A percentile compares a stretch with the other conserved stretches of the same genome.
Conservation (phyloP, 2,113 vertebrate genomes). For the Sinocyclocheilus maitianheensis region DNA sequence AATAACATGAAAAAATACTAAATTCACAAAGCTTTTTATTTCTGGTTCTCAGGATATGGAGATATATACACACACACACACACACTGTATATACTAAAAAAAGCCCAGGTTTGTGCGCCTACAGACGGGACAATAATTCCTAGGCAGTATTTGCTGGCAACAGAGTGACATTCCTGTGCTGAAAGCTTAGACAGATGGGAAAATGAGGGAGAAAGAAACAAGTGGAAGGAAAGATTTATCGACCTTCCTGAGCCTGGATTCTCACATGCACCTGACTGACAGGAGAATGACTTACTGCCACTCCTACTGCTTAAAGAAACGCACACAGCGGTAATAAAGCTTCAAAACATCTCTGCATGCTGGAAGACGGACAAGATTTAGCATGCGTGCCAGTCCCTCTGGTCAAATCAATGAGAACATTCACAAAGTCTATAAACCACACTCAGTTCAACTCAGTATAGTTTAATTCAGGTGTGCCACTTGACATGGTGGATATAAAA, state of each 20-base stretch:
- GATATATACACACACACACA: no score
- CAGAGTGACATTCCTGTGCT: constrained; percentile 61
- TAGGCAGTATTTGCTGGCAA: constrained; percentile 13
- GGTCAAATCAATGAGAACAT: background rate
- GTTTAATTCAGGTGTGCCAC: constrained; percentile 46
- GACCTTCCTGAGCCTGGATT: background rate
- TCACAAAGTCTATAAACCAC: no score
- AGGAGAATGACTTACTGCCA: background rate
- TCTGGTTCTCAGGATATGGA: no score
- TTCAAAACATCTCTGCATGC: background rate
- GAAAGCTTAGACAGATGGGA: constrained; percentile 58
- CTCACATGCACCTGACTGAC: constrained; percentile 20
- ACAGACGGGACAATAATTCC: background rate
- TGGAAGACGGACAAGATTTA: background rate
- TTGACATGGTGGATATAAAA: background rate
- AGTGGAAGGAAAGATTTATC: constrained; percentile 18
- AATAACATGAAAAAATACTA: no score
- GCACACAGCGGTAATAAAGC: background rate
- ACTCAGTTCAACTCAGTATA: background rate
- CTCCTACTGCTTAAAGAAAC: background rate
- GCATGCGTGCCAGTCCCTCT: background rate
- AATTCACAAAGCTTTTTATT: no score
- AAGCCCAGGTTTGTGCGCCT: background rate
- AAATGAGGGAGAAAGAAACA: constrained; percentile 18
- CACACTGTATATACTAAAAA: background rate